These are phyloP conservation scores for Leptinotarsa texana DNA, from an alignment of 1,140 invertebrate genomes.

Conservation along the genomic window DNA sequence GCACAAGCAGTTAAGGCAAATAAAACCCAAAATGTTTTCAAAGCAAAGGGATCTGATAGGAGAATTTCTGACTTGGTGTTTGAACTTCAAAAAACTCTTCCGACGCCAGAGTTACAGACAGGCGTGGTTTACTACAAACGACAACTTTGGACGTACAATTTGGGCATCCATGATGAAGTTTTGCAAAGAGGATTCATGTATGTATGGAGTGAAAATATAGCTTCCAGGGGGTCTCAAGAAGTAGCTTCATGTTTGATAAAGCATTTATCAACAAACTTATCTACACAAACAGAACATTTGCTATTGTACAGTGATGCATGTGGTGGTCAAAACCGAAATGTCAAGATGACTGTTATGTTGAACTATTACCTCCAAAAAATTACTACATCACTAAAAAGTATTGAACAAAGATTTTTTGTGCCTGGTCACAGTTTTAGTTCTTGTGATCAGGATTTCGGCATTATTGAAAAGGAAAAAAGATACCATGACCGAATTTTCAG, in stretches of 20 bases:
- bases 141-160: constrained; percentile 10
- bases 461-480: constrained; percentile 26
- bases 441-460: constrained; percentile 19
- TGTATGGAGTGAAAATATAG: not conserved
- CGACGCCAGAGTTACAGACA: not conserved
- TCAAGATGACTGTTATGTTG: constrained; percentile 15
- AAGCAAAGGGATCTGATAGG: not conserved
- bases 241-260: constrained; percentile 5
- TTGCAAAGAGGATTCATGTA: not conserved
- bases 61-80: not conserved
- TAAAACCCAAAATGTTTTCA: not conserved
- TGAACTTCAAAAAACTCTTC: constrained; percentile 6
- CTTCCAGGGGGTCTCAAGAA: constrained; percentile 1
- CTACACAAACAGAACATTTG: not conserved
- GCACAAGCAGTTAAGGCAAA: not conserved
- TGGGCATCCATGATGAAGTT: constrained; percentile 5
- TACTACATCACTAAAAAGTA: not conserved
- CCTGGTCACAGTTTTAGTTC: constrained; percentile 12
- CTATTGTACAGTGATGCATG: constrained; percentile 26
- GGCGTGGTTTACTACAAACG: constrained; percentile 3
- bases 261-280: constrained; percentile 7
- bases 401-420: constrained; percentile 16
- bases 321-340: constrained; percentile 20
- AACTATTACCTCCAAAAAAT: constrained; percentile 11
- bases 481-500: constrained; percentile 16